Evolutionary conservation across 2,113 vertebrate genomes (phyloP).

Genomic region (Mustela nigripes): DNA sequence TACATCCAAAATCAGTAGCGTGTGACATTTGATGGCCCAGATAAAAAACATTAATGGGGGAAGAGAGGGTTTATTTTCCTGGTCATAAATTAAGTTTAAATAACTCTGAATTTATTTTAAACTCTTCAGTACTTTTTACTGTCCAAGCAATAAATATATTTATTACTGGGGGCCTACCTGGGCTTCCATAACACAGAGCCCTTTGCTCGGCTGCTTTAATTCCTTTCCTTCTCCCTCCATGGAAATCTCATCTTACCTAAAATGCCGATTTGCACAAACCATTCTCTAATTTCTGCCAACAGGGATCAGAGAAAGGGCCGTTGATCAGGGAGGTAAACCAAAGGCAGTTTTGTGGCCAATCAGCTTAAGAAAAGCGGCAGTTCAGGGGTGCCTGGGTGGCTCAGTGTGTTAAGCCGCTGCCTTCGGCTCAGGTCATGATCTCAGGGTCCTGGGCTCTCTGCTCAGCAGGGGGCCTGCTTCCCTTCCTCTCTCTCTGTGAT

Average conservation of each 20-base stretch:
- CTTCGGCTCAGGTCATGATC: no score
- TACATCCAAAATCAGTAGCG: conserved; percentile 91
- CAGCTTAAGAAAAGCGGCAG: conserved; percentile 31
- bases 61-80: conserved; percentile 90
- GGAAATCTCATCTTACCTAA: neutral
- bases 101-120: conserved; percentile 91
- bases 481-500: no score
- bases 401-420: no score
- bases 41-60: conserved; percentile 90
- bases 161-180: conserved; percentile 84
- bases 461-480: no score
- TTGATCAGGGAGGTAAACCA: neutral
- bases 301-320: conserved; percentile 8
- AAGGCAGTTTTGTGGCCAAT: neutral
- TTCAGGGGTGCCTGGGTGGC: neutral
- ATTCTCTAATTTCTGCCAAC: neutral
- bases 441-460: no score
- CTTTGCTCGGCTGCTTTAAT: conserved; percentile 59
- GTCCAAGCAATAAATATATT: conserved; percentile 87
- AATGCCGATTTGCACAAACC: conserved; percentile 12
- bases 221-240: neutral
- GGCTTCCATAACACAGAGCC: conserved; percentile 73
- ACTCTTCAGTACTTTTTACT: conserved; percentile 91
- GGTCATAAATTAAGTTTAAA: conserved; percentile 92
- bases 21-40: conserved; percentile 91